phyloP scores from a whole-genome alignment of 92 coral and sea anemone species.

The Virgularia gustaviana region DNA sequence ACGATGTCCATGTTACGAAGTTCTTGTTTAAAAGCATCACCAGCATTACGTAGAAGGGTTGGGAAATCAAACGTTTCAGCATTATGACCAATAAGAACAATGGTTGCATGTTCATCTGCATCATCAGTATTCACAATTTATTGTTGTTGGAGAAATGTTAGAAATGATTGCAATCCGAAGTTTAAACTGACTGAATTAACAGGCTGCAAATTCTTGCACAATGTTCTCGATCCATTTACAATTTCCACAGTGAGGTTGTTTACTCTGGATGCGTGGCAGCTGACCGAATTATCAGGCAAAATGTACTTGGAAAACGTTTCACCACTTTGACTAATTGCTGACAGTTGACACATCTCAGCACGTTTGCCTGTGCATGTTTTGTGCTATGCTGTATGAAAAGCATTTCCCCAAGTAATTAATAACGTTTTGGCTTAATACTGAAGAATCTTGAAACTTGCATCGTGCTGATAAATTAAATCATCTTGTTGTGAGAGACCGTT shows the following conservation, averaged over 20 bases:
- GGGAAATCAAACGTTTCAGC: conserved; percentile 40
- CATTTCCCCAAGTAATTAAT: conserved; percentile 34
- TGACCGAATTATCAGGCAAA: conserved; percentile 26
- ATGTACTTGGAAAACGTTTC: conserved; percentile 21
- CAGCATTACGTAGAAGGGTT: conserved; percentile 17
- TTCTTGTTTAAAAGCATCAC: conserved; percentile 1
- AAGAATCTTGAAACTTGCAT: conserved; percentile 29
- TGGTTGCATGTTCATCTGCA: not conserved
- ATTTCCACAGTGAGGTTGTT: conserved; percentile 27
- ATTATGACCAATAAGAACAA: conserved; percentile 35
- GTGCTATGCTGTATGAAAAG: conserved; percentile 39
- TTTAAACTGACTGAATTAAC: conserved; percentile 19
- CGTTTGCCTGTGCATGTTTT: conserved; percentile 35
- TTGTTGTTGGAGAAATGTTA: not conserved
- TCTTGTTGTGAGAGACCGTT: conserved; percentile 25
- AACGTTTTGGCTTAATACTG: conserved; percentile 20
- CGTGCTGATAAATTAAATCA: conserved; percentile 14
- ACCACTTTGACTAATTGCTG: conserved; percentile 25
- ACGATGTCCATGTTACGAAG: not conserved
- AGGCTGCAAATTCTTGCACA: conserved; percentile 24
- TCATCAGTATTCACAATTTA: not conserved
- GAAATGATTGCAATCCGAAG: conserved; percentile 28
- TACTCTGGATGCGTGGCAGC: conserved; percentile 32
- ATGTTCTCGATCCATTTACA: conserved; percentile 16
- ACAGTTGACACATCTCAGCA: conserved; percentile 47